These are phyloP conservation scores for Raja brachyura DNA, from an alignment of 2,113 vertebrate species.

Conservation along the genomic window DNA sequence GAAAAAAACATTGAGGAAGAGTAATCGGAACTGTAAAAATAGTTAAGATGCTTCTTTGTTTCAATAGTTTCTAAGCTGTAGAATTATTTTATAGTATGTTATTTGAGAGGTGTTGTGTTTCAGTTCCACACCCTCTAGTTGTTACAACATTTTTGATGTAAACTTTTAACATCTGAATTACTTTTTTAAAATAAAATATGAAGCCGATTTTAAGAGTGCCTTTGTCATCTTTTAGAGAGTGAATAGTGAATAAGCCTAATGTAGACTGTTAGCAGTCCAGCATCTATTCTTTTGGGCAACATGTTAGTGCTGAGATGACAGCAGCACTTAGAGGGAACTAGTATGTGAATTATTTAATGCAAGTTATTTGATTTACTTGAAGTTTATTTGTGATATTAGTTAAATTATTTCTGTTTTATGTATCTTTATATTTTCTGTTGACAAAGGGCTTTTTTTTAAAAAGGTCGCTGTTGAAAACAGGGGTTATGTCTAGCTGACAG, in stretches of 20 bases:
- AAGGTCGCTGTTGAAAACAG: too few relatives aligned
- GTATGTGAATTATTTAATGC: neutral
- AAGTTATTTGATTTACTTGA: neutral
- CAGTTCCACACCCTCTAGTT: slow-evolving; percentile 22
- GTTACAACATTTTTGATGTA: slow-evolving; percentile 38
- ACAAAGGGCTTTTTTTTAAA: neutral
- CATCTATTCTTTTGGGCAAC: neutral
- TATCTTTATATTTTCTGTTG: neutral
- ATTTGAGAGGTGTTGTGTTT: neutral
- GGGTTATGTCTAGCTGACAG: too few relatives aligned
- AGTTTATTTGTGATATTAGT: neutral
- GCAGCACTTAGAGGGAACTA: neutral
- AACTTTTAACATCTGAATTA: slow-evolving; percentile 25
- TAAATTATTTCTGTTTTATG: neutral
- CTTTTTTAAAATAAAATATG: slow-evolving; percentile 34
- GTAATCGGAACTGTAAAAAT: slow-evolving; percentile 34
- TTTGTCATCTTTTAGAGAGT: slow-evolving; percentile 73
- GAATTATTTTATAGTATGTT: slow-evolving; percentile 33
- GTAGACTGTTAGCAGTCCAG: neutral
- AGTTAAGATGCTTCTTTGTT: slow-evolving; percentile 25
- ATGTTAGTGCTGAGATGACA: neutral
- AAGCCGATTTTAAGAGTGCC: slow-evolving; percentile 55
- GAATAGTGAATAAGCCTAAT: slow-evolving; percentile 32
- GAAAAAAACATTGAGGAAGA: neutral
- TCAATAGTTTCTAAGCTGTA: slow-evolving; percentile 24